Base-by-base conservation (phyloP, 2,113 vertebrate species). In the Alaudala cheleensis region DNA sequence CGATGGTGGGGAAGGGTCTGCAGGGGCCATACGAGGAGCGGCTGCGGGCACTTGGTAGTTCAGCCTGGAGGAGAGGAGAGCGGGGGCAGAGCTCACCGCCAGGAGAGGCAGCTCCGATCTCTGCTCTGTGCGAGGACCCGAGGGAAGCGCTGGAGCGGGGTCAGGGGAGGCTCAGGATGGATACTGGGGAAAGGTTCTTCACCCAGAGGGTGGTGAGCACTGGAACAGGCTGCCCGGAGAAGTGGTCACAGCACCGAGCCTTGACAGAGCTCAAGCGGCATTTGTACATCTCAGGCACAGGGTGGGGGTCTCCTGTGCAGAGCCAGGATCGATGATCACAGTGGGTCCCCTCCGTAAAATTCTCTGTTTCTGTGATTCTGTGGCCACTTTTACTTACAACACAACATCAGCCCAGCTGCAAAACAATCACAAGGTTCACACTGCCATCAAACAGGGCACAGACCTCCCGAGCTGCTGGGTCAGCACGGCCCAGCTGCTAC, bases 301-400 rank as follows among this genome's bases (percentile, higher is more conserved):
- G 10, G 24, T 73, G 45, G n/a, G 13, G 11, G 4, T 40, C 20
- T 60, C 33, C 45, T 67, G 9, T 67, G 69, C 39, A 40, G 17
- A 16, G n/a, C 20, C n/a, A 18, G 11, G n/a, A 60, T 69, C 0
- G 1, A 24, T 51, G 28, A 20, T 39, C 39, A 1, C 5, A 14
- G 28, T 31, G n/a, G 3, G 24, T 45, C 6, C 17, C 16, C 25
- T 74, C 33, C 45, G n/a, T 11, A 21, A 31, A 53, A 14, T 15
- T 53, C 34, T 57, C 22, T 42, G 34, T 50, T 65, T 50, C 60
- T 40, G 20, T 60, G 24, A 34, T 67, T 45, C 29, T n/a, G 28
- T 60, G 53, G 11, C 39, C 28, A 6, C 19, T 67, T 24, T 7
- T 33, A 18, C 18, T 39, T 29, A 7, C 31, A 61, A 3, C 33